Evolutionary conservation across 92 coral and sea anemone genomes (phyloP).

Genomic region (Hydrozoanthus gracilis): DNA sequence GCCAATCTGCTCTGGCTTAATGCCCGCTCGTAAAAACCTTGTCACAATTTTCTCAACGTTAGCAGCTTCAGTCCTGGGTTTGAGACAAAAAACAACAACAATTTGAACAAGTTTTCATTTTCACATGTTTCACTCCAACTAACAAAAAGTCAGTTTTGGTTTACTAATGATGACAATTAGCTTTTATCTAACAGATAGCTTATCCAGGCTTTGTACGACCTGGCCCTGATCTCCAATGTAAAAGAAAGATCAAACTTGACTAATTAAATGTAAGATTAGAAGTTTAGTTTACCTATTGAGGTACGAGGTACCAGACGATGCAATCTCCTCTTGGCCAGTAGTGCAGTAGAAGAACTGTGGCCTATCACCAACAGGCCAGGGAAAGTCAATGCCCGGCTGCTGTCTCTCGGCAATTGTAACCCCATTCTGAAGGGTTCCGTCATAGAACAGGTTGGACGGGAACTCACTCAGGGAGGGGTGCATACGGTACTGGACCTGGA

Average conservation of each 20-base stretch:
- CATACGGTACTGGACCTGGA: conserved; percentile 99
- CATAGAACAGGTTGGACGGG: conserved; percentile 98
- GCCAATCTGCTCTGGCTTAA: conserved; percentile 98
- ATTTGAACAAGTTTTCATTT: neutral
- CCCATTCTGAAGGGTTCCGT: conserved; percentile 99
- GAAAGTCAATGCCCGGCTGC: conserved; percentile 98
- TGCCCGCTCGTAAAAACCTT: conserved; percentile 95
- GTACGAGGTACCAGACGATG: conserved; percentile 98
- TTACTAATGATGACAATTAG: no score
- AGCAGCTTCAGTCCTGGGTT: conserved; percentile 94
- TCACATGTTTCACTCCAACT: neutral
- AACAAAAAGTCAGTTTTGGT: no score
- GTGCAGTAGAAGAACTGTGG: conserved; percentile 99
- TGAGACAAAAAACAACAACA: neutral
- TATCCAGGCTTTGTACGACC: no score
- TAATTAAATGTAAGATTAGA: neutral
- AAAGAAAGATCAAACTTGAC: neutral
- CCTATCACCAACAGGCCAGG: conserved; percentile 98
- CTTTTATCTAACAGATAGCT: no score
- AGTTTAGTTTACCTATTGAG: conserved; percentile 84
- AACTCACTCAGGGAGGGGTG: conserved; percentile 99
- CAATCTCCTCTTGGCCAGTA: conserved; percentile 99
- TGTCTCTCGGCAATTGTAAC: conserved; percentile 96
- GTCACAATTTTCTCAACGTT: conserved; percentile 99
- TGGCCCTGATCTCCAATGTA: no score